Evolutionary conservation across 2,113 vertebrate species (phyloP), one percentile per base, ranked within the genome.

Genomic region (Engraulis encrasicolus): DNA sequence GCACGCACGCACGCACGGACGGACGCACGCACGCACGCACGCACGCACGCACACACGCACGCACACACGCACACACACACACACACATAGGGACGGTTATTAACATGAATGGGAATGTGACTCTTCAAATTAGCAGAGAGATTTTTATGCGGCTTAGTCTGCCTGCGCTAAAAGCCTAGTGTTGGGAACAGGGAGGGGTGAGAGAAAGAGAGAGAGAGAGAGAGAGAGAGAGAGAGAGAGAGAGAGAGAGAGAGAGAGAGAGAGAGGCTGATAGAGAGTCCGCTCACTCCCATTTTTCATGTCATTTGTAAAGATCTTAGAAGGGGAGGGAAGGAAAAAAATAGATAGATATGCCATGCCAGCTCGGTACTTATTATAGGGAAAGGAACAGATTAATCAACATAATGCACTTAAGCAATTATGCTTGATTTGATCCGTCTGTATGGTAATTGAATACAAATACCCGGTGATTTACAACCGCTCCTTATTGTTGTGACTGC

Each of bases 331-430:
- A n/a, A 83, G 82, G 81, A 79, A 36, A 79, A 27, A 80, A 88
- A 85, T 87, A 89, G 66, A 91, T 88, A 84, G 88, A 88, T 87
- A 79, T 89, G 78, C 86, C 85, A 79, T 89, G 78, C 86, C 85
- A 52, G 87, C 85, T 86, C 86, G 85, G 86, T 90, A 87, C 89
- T 93, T 91, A 91, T 92, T 93, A 91, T 83, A 81, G 81, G 84
- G 38, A 78, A 87, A 61, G 82, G 88, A 92, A 88, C 79, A 66
- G 86, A 92, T 94, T 94, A 89, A 93, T 95, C 93, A 94, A 87
- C 91, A 85, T 93, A 93, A 95, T 93, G 92, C 91, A 90, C 92
- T 94, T 90, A 95, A 91, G 86, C 90, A 93, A 93, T 93, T 92
- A 92, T 89, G 85, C 77, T 91, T 86, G 88, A 93, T 93, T 88